Base-by-base conservation (phyloP, 2,797 vertebrate genomes). In the Enoplosus armatus region DNA sequence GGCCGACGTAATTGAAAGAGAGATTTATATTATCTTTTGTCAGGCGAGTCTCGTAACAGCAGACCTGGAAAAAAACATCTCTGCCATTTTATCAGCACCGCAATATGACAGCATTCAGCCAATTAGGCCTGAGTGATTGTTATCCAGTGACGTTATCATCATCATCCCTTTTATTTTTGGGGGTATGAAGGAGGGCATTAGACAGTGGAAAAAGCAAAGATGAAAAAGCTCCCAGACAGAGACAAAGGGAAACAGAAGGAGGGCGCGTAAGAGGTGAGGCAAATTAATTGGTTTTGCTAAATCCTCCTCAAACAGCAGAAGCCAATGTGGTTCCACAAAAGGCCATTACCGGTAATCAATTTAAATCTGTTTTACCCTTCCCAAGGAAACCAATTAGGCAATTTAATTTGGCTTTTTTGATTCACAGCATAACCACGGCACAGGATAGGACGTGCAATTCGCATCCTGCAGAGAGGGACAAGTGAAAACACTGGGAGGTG, bases 241-340 rank as follows among this genome's bases (percentile, higher is more conserved):
- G 83, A 91, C 86, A 90, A 90, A 91, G 72, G 87, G 39, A 88
- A 83, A 82, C 80, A 81, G 80, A 85, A 77, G 87, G 86, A 85
- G 89, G 84, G 84, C 35, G 79, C 54, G 3, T 69, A 87, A 89
- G 83, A 90, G 85, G 90, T 88, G 89, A 92, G 75, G 82, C 88
- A 90, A 94, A 95, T 95, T 92, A 94, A 94, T 95, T 94, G 91
- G 92, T 93, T 95, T 95, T 93, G 93, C 93, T 94, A 92, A 95
- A 95, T 93, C 94, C 89, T 92, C 82, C 87, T 93, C 91, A 91
- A 93, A 95, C 90, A 93, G 89, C 88, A 90, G 84, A 93, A 92
- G 89, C 90, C 92, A 90, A 85, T 87, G 86, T 88, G 89, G 82
- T 89, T 89, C 88, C 86, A 94, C 92, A 93, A 95, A 93, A 94